Base-by-base conservation (phyloP, 1,140 invertebrate genomes). In the Diprion similis region DNA sequence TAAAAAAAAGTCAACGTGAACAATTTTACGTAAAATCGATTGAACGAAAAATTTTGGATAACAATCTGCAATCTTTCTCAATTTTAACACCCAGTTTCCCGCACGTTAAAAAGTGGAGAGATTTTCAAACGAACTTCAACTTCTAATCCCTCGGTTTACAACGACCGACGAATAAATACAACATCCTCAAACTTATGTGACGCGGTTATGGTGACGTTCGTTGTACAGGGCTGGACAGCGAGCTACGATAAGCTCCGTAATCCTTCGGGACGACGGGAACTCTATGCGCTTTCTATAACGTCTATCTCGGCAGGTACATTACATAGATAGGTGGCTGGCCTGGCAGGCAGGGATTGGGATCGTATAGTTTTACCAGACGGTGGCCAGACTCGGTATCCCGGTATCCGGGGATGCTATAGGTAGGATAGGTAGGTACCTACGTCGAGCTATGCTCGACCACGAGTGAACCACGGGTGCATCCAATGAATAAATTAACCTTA, bases 401-500 rank as follows among this genome's bases (percentile, higher is more conserved):
- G 24, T 37, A 37, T 37, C 24, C 24, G 24, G 24, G 24, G 24
- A 37, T 37, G 24, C n/a, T 59, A 17, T 59, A 15, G n/a, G 24
- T 59, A 8, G 11, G n/a, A 59, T 59, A 59, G 11, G 11, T 8
- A 15, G 48, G 48, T 51, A 51, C 48, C 48, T 51, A 59, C 8
- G 51, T 13, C 51, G 11, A 17, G 51, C 51, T 59, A 59, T 59
- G 51, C 51, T 17, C n/a, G n/a, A 9, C 51, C 51, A 59, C 51
- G 51, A 59, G 51, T 59, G 51, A 59, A 59, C 51, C 51, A 59
- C 51, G 51, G 51, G 51, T 59, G 51, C 51, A 59, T 59, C 51
- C 51, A 59, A 59, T 59, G 51, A 59, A 59, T 59, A 59, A 59
- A 59, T 59, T 59, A 59, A 59, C 51, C 51, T 59, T 59, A 59